A percentile compares a stretch with the other conserved stretches of the same genome.
phyloP scores from a whole-genome alignment of 2,888 invertebrate species.

The Laothoe populi region DNA sequence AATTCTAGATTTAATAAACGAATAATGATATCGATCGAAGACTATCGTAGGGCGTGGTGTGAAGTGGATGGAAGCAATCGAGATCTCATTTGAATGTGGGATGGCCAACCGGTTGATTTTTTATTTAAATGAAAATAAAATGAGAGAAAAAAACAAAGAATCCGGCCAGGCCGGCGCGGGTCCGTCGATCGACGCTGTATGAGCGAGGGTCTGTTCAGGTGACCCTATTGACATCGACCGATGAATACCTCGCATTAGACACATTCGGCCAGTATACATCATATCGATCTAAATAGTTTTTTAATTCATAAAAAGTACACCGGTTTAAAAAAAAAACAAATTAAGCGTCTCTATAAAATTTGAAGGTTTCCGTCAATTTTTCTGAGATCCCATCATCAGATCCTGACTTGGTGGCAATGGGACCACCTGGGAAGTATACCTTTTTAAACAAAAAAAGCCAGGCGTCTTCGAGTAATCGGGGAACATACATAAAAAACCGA shows the following conservation, averaged over 20 bases:
- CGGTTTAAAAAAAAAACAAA: too few species aligned
- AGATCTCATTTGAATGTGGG: conserved; percentile 66
- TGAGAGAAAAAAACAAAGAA: conserved; percentile 50
- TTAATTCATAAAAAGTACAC: too few species aligned
- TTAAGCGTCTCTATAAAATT: too few species aligned
- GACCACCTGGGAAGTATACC: too few species aligned
- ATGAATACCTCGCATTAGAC: not conserved
- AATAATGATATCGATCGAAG: conserved; percentile 34
- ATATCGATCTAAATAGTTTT: not conserved
- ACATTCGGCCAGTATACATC: not conserved
- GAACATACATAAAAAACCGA: too few species aligned
- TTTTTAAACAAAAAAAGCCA: too few species aligned
- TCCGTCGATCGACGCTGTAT: conserved; percentile 52
- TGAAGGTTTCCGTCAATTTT: too few species aligned
- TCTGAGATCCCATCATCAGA: too few species aligned
- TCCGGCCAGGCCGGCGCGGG: conserved; percentile 48
- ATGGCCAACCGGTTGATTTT: conserved; percentile 58
- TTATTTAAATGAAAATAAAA: conserved; percentile 52
- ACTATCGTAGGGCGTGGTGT: conserved; percentile 39
- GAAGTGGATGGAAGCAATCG: conserved; percentile 60
- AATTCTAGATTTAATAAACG: not conserved
- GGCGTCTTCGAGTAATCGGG: too few species aligned
- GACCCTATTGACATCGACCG: conserved; percentile 4
- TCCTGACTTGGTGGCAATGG: too few species aligned
- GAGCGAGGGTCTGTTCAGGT: conserved; percentile 36